phyloP scores from a whole-genome alignment of 2,113 vertebrate species.

The Dasyurus viverrinus region DNA sequence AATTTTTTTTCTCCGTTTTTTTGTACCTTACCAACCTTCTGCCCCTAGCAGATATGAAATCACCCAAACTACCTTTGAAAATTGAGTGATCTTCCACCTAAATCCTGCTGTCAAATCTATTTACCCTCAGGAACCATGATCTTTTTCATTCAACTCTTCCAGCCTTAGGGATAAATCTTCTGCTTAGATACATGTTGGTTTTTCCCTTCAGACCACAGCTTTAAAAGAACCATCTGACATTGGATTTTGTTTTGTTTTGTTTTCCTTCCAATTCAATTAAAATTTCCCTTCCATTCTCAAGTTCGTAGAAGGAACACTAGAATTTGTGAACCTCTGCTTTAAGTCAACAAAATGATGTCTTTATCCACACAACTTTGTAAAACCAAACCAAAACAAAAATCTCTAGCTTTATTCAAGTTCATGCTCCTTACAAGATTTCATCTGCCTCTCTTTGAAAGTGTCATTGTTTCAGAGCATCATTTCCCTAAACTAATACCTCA shows the following conservation, averaged over 20 bases:
- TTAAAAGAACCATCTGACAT: constrained; percentile 36
- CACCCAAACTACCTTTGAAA: constrained; percentile 32
- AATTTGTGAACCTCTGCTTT: constrained; percentile 24
- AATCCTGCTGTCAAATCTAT: constrained; percentile 2
- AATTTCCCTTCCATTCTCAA: constrained; percentile 17
- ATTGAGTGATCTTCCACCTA: background rate
- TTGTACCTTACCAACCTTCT: constrained; percentile 31
- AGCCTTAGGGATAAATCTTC: constrained; percentile 37
- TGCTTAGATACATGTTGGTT: constrained; percentile 39
- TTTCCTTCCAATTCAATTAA: constrained; percentile 5
- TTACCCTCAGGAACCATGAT: constrained; percentile 33
- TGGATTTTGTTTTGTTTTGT: background rate
- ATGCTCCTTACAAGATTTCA: background rate
- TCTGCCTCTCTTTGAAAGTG: background rate
- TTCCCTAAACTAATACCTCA: background rate
- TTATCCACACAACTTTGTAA: background rate
- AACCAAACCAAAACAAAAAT: background rate
- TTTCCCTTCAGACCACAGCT: constrained; percentile 47
- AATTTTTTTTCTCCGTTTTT: constrained; percentile 44
- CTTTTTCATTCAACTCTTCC: background rate
- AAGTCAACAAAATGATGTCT: background rate
- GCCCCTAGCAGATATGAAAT: constrained; percentile 41
- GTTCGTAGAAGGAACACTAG: constrained; percentile 11
- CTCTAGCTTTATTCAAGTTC: background rate
- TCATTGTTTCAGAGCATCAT: background rate